Evolutionary conservation across 2,113 vertebrate genomes (phyloP), one percentile per base, ranked within the genome.

Genomic region (Calcarius ornatus): DNA sequence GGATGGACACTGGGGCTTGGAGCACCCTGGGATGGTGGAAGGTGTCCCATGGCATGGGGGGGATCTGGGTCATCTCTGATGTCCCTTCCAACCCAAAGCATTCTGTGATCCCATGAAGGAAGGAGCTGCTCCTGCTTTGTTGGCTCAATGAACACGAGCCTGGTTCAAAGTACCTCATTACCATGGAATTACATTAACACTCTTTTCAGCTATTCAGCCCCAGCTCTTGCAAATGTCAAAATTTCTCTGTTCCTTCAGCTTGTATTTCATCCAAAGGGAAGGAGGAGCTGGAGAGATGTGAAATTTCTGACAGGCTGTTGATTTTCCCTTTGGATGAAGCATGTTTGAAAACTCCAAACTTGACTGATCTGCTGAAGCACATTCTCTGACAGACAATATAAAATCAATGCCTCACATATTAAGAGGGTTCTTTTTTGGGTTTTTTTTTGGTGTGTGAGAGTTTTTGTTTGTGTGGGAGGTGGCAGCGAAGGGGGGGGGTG

Each of bases 231-330:
- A 84, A 85, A 87, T 76, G 91, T 89, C 91, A 96, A 86, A 80
- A 95, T 63, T 61, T 13, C 78, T 59, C 8, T 21, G 53, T 60
- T 94, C 79, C 94, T 95, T 85, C 80, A 76, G 68, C 40, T 85
- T 79, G 77, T 14, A 22, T 78, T 88, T 91, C 50, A 87, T 54
- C 81, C 3, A 20, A 56, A 37, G 66, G 75, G 43, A 77, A 82
- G 91, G 87, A 90, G 84, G 92, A 96, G 88, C 94, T 85, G 94
- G 14, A 91, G 66, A 80, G 72, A 94, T 95, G 83, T 68, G 80
- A 95, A 94, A 94, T 87, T 73, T 94, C 68, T 97, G 96, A 98
- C 97, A 98, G 95, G 60, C 76, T 96, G 90, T 94, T 97, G 96
- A 97, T 97, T 95, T 90, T 89, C 96, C 73, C 15, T 79, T 95